A percentile compares a stretch with the other conserved stretches of the same genome.
These are phyloP conservation scores for Adineta ricciae DNA, from an alignment of 2,888 invertebrate genomes.

Conservation along the genomic window DNA sequence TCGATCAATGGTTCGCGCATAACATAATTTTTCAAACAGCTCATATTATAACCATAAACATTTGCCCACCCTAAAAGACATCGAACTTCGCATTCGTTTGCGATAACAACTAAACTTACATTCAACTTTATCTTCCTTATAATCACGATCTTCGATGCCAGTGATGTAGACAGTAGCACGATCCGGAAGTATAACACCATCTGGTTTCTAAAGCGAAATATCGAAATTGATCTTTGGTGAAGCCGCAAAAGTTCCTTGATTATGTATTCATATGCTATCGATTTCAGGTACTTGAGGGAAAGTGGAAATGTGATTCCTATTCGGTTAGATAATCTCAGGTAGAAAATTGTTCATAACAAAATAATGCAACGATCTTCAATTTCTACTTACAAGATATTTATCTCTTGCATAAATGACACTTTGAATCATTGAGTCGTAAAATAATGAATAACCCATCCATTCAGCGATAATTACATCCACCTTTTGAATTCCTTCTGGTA, in stretches of 20 bases:
- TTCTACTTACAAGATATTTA: conserved; percentile 68
- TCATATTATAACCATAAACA: conserved; percentile 99
- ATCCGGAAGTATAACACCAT: conserved; percentile 79
- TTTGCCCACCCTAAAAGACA: conserved; percentile 55
- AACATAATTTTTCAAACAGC: conserved; percentile 89
- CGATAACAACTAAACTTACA: conserved; percentile 60
- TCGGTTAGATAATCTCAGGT: too few species aligned
- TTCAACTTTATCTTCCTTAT: conserved; percentile 99
- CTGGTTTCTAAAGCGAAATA: conserved; percentile 48
- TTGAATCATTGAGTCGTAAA: conserved; percentile 99
- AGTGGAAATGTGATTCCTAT: too few species aligned
- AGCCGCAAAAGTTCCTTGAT: too few species aligned
- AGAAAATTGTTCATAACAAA: too few species aligned
- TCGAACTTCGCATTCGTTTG: too few species aligned
- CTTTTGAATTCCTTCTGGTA: conserved; percentile 74
- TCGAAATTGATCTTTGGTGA: background rate
- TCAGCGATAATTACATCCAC: conserved; percentile 83
- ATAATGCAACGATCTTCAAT: too few species aligned
- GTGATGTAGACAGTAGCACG: conserved; percentile 85
- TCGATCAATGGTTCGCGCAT: conserved; percentile 96
- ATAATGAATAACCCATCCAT: conserved; percentile 77
- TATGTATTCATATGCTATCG: too few species aligned
- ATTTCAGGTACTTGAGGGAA: too few species aligned
- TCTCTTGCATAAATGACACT: conserved; percentile 95
- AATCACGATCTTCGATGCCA: conserved; percentile 75